Conservation (phyloP, 2,113 vertebrate genomes). For the Heteronetta atricapilla region DNA sequence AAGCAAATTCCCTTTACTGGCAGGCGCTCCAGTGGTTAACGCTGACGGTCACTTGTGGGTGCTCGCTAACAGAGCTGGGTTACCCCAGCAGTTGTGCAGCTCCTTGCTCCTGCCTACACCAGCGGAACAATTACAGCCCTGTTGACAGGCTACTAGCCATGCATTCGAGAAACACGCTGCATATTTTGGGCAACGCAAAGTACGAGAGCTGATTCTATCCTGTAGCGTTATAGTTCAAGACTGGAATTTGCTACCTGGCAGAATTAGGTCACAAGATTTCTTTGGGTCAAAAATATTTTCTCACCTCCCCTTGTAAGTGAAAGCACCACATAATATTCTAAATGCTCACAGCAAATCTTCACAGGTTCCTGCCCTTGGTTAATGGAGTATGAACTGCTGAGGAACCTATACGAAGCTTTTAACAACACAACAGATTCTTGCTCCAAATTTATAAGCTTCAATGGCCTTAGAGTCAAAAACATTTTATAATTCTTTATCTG, state of each 20-base stretch:
- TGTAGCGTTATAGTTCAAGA: not conserved
- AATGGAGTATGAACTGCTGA: constrained; percentile 55
- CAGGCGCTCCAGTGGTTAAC: not conserved
- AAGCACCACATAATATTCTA: constrained; percentile 48
- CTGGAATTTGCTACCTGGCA: constrained; percentile 1
- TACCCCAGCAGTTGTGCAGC: not conserved
- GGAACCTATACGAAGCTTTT: constrained; percentile 44
- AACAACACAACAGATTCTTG: constrained; percentile 50
- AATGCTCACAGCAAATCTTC: constrained; percentile 33
- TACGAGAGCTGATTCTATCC: not conserved
- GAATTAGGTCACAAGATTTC: constrained; percentile 24
- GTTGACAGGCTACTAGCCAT: not conserved
- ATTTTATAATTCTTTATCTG: constrained; percentile 6
- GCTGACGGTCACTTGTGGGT: not conserved
- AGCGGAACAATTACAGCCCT: constrained; percentile 21
- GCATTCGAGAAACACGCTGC: not conserved
- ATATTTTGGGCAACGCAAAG: not conserved
- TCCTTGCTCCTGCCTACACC: constrained; percentile 8
- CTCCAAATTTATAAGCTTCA: constrained; percentile 50
- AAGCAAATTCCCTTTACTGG: not conserved
- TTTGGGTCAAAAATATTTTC: constrained; percentile 11
- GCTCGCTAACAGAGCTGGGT: constrained; percentile 1
- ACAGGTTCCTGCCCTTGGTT: constrained; percentile 47
- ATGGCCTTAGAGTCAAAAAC: not conserved
- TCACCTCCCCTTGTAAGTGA: constrained; percentile 17